Evolutionary conservation across 53 echinoderm and acorn worm genomes (phyloP).

Genomic region (Actinopyga echinites): DNA sequence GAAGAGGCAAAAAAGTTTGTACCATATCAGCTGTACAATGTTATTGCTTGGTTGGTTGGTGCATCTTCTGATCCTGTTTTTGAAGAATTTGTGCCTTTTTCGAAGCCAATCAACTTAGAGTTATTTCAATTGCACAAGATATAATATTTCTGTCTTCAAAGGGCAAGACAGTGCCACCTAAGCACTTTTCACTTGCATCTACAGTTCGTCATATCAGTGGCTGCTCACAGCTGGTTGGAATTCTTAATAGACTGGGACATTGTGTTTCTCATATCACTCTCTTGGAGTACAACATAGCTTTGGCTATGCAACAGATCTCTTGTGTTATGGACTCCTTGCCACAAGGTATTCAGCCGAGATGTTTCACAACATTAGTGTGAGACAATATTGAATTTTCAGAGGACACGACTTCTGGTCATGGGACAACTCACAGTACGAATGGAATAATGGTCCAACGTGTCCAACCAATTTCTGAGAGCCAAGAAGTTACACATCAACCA

Average conservation of each 20-base stretch:
- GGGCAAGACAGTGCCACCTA: slow-evolving; percentile 46
- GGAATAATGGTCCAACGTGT: slow-evolving; percentile 46
- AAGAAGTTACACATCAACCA: no score
- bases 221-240: slow-evolving; percentile 53
- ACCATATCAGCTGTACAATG: slow-evolving; percentile 44
- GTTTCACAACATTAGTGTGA: slow-evolving; percentile 61
- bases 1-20: no score
- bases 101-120: neutral
- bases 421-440: slow-evolving; percentile 64
- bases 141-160: slow-evolving; percentile 38
- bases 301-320: slow-evolving; percentile 51
- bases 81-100: neutral
- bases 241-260: slow-evolving; percentile 73
- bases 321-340: slow-evolving; percentile 40
- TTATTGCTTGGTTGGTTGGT: slow-evolving; percentile 63
- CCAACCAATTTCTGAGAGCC: neutral
- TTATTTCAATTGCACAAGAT: slow-evolving; percentile 56
- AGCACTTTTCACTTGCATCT: slow-evolving; percentile 53
- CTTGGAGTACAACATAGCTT: slow-evolving; percentile 64
- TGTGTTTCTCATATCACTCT: slow-evolving; percentile 42
- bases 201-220: slow-evolving; percentile 67
- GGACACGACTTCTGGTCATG: slow-evolving; percentile 60
- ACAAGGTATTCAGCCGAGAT: neutral
- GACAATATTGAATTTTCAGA: slow-evolving; percentile 70
- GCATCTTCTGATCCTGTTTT: slow-evolving; percentile 20